These are phyloP conservation scores for Lepisosteus osseus DNA, from an alignment of 2,113 vertebrate genomes.

Conservation along the genomic window DNA sequence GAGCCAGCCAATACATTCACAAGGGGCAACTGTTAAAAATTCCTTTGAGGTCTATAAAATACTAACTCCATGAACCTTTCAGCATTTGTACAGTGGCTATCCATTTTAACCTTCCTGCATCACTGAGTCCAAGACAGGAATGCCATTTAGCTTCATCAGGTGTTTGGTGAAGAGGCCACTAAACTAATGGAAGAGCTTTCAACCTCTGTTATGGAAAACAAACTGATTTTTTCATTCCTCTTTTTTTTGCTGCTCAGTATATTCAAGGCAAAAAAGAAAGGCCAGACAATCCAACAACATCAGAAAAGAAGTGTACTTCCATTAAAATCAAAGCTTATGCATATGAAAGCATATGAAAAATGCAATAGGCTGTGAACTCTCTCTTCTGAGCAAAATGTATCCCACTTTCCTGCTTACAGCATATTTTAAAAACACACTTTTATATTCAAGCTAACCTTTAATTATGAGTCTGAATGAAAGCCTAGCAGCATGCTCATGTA, in stretches of 20 bases:
- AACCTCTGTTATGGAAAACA: constrained; percentile 1
- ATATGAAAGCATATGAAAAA: too few relatives aligned
- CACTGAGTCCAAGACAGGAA: constrained; percentile 12
- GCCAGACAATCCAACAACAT: too few relatives aligned
- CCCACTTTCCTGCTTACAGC: not conserved
- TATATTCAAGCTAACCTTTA: not conserved
- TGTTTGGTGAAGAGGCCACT: constrained; percentile 10
- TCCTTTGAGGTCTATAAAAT: constrained; percentile 14
- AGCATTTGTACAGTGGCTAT: constrained; percentile 23
- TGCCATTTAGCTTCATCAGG: constrained; percentile 26
- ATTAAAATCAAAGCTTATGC: too few relatives aligned
- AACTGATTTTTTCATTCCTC: not conserved
- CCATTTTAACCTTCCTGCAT: constrained; percentile 20
- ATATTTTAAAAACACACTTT: not conserved
- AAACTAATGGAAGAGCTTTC: constrained; percentile 20
- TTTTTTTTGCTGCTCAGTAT: not conserved
- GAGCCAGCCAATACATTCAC: not conserved
- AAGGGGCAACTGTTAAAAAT: not conserved
- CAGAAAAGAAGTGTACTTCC: too few relatives aligned
- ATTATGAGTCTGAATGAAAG: not conserved
- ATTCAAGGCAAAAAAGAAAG: too few relatives aligned
- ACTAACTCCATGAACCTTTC: constrained; percentile 24
- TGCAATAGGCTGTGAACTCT: too few relatives aligned
- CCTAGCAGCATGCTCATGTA: not conserved
- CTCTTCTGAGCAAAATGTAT: too few relatives aligned